Base-by-base conservation (phyloP, 2,888 invertebrate genomes). In the Calliopum simillimum region DNA sequence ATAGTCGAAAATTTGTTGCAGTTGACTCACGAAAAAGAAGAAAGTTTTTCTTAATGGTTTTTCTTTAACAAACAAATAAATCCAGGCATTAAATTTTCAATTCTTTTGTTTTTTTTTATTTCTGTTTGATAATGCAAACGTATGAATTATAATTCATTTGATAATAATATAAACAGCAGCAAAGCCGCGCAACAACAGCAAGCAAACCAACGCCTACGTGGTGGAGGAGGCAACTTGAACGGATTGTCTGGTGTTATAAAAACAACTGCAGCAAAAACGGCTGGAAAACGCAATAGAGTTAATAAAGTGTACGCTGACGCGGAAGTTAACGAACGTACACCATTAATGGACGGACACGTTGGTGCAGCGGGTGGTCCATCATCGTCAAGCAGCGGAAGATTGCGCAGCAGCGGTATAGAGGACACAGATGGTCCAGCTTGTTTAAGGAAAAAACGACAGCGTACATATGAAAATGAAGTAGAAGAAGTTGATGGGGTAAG, bases 311-410 rank as follows among this genome's bases (percentile, higher is more conserved):
- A 16, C 3, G 46, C 19, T 16, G 73, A 74, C 67, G 71, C 59
- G 75, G 82, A 78, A 77, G 79, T 77, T 62, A 74, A 75, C 79
- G 94, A 94, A 89, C 90, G 89, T 79, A 93, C 93, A 81, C 92
- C 93, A 87, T 91, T 94, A 84, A 94, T 94, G 94, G 94, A 94
- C 89, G 93, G 92, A 82, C 94, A 94, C 88, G 83, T 84, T 73
- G 82, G 80, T 73, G 81, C 80, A 43, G 33, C 33, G 8, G 33
- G 33, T 1, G 51, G 58, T 19, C 23, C 67, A 11, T 76, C 79
- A 21, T 76, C 76, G 12, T 65, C 73, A 21, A 74, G 74, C 53
- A 74, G 74, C 21, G 74, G 70, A 75, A 74, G 71, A 71, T 71
- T 75, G 72, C 69, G 74, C 70, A 58, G 64, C 59, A 61, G 74